Evolutionary conservation across 2,113 vertebrate genomes (phyloP).

Genomic region (Microcebus griseorufus): DNA sequence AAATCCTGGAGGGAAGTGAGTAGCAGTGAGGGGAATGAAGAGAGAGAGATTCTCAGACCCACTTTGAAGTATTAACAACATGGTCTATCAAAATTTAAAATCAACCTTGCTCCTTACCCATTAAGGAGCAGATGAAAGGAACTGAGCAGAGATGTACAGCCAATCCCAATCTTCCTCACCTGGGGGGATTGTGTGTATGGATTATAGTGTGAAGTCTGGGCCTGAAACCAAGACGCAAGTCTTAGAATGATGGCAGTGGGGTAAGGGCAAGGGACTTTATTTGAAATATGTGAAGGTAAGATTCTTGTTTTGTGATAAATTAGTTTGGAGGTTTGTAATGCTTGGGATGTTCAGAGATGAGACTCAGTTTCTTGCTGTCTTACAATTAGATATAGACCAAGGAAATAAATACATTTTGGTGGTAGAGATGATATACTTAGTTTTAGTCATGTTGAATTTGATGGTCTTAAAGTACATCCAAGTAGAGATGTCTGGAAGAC

Average conservation of each 20-base stretch:
- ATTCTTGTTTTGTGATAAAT: not conserved
- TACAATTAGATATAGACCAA: not conserved
- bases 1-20: too few relatives aligned
- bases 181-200: not conserved
- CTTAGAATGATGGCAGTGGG: not conserved
- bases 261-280: not conserved
- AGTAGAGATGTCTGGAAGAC: not conserved
- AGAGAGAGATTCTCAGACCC: too few relatives aligned
- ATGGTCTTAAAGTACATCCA: not conserved
- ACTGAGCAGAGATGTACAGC: not conserved
- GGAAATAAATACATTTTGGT: not conserved
- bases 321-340: not conserved
- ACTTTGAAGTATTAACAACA: too few relatives aligned
- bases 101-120: too few relatives aligned
- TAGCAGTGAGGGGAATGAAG: too few relatives aligned
- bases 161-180: not conserved
- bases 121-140: not conserved
- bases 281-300: not conserved
- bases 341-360: not conserved
- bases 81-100: too few relatives aligned
- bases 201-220: not conserved
- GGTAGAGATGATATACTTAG: not conserved
- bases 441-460: not conserved
- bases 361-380: not conserved
- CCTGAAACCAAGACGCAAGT: not conserved